Base-by-base conservation (phyloP, 2,113 vertebrate genomes). In the Columbina picui region DNA sequence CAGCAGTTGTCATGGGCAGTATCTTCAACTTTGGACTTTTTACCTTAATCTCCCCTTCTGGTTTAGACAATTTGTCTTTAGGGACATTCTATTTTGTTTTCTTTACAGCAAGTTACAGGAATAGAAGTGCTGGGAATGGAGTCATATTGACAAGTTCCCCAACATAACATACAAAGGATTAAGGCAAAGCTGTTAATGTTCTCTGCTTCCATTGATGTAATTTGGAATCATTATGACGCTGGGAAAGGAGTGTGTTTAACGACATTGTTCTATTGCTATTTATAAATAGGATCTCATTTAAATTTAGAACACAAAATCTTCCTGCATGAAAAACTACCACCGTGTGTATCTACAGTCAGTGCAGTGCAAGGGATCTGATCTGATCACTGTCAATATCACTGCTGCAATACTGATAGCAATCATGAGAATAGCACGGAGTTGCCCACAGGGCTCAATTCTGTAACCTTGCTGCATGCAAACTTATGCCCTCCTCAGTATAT, bases 11-110 rank as follows among this genome's bases (percentile, higher is more conserved):
- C 17, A 36, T 13, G 18, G 36, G 10, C n/a, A 61, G n/a, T 64
- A 32, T 60, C 41, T 61, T 74, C 49, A 77, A 3, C 14, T 76
- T 82, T 13, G 97, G 98, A 89, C 96, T 98, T 84, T 98, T 99
- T 75, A 98, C 97, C 3, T 97, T 99, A 95, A 98, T 99, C 89
- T 98, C 6, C 90, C 95, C 98, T 95, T 99, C 98, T 97, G 98
- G 7, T 83, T 94, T 76, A 85, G 14, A 41, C 18, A 23, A 30
- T 67, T 83, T 95, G 22, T 79, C 57, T 88, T 90, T 69, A 57
- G 15, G 7, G 63, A 30, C 18, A 67, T 69, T 84, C 34, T 49
- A 1, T 73, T 73, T 64, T 64, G 9, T 69, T 20, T 83, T 79
- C 63, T 57, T 85, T 50, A 34, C 22, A 65, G 29, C 18, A 61